These are phyloP conservation scores for Dreissena polymorpha DNA, from an alignment of 1,140 invertebrate genomes.

Conservation along the genomic window DNA sequence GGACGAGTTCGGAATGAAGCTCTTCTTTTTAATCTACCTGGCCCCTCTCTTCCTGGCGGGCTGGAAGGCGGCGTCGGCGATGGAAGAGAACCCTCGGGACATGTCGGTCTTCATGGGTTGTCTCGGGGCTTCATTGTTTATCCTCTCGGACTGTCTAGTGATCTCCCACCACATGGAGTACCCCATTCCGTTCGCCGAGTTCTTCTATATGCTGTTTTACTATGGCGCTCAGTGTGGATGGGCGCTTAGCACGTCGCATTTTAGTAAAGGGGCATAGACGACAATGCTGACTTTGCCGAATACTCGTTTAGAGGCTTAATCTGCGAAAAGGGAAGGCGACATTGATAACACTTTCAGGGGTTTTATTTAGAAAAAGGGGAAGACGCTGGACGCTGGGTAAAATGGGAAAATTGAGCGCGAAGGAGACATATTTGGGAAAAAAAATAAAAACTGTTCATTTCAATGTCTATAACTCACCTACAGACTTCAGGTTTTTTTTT, in stretches of 20 bases:
- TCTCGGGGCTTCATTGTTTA: conserved; percentile 49
- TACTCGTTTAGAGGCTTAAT: too few relatives aligned
- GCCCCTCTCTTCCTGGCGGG: conserved; percentile 53
- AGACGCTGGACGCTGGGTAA: too few relatives aligned
- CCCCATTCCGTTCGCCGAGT: conserved; percentile 40
- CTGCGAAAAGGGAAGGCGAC: too few relatives aligned
- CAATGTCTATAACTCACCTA: too few relatives aligned
- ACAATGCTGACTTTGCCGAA: too few relatives aligned
- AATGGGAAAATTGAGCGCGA: too few relatives aligned
- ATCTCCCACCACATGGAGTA: conserved; percentile 52
- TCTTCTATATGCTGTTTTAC: conserved; percentile 58
- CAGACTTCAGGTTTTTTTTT: too few relatives aligned
- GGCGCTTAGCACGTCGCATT: conserved; percentile 51
- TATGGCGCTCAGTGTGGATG: conserved; percentile 58
- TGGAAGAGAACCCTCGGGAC: conserved; percentile 40
- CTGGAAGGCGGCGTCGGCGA: conserved; percentile 46
- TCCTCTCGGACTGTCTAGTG: conserved; percentile 60
- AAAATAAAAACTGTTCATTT: too few relatives aligned
- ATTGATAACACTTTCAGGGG: too few relatives aligned
- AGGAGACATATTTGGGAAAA: too few relatives aligned
- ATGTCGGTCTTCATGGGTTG: conserved; percentile 39
- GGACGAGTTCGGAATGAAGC: conserved; percentile 45
- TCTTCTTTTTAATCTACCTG: conserved; percentile 48
- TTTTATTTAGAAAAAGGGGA: too few relatives aligned
- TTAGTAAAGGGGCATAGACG: not conserved